A percentile compares a stretch with the other conserved stretches of the same genome.
These are phyloP conservation scores for Yoshiicerus persimilis DNA, from an alignment of 1,140 invertebrate species.

Conservation along the genomic window DNA sequence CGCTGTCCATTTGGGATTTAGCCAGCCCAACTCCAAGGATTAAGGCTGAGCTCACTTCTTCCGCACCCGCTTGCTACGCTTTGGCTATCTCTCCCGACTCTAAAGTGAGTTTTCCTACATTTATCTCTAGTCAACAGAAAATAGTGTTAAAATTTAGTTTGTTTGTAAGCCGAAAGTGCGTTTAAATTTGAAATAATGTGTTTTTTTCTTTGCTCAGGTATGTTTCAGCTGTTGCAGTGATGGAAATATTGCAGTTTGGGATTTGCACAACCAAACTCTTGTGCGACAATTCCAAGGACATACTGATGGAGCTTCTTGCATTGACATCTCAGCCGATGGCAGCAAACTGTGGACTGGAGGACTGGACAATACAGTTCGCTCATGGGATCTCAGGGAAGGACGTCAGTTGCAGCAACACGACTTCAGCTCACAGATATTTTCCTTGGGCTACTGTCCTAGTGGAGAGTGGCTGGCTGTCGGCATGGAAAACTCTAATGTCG, in stretches of 20 bases:
- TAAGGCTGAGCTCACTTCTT: constrained; percentile 64
- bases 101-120: constrained; percentile 63
- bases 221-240: constrained; percentile 98
- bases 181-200: background rate
- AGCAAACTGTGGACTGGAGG: constrained; percentile 89
- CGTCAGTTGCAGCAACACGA: constrained; percentile 92
- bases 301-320: constrained; percentile 71
- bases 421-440: constrained; percentile 89
- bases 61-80: constrained; percentile 74
- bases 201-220: constrained; percentile 52
- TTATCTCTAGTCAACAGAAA: background rate
- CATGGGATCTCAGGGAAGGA: constrained; percentile 93
- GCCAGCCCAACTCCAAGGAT: constrained; percentile 64
- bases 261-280: constrained; percentile 79
- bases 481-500: constrained; percentile 97
- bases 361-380: constrained; percentile 92
- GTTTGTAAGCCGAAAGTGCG: background rate
- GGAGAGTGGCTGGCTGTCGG: constrained; percentile 98
- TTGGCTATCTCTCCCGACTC: constrained; percentile 86
- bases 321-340: constrained; percentile 69
- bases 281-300: constrained; percentile 66
- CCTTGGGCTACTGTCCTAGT: constrained; percentile 92
- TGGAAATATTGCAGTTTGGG: constrained; percentile 96
- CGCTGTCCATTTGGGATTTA: constrained; percentile 87
- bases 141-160: background rate